phyloP scores from a whole-genome alignment of 1,140 invertebrate species.

The Bombus sibiricus region DNA sequence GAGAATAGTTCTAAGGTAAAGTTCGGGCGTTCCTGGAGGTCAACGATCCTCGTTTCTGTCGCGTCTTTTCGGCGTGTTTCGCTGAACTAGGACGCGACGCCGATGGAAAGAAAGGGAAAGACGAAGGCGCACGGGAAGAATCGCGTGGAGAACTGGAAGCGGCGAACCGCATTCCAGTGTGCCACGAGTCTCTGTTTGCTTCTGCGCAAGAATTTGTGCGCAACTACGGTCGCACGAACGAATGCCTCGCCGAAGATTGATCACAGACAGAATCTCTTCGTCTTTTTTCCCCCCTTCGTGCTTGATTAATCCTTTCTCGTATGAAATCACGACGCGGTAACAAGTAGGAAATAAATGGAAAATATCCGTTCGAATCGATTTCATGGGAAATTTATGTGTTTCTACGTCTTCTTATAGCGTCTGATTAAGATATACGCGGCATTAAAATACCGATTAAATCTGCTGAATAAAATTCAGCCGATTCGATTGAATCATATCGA shows the following conservation, averaged over 20 bases:
- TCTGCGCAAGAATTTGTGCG: slow-evolving; percentile 38
- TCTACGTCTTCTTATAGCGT: background rate
- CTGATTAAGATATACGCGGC: background rate
- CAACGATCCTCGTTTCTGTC: slow-evolving; percentile 3
- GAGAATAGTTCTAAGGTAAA: background rate
- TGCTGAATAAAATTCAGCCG: background rate
- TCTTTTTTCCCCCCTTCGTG: background rate
- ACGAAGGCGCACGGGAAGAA: slow-evolving; percentile 8
- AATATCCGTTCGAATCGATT: background rate
- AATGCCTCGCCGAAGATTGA: slow-evolving; percentile 6
- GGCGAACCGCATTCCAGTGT: slow-evolving; percentile 14
- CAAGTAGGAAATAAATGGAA: background rate
- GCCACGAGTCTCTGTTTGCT: slow-evolving; percentile 21
- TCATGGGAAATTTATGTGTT: background rate
- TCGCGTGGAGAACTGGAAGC: slow-evolving; percentile 40
- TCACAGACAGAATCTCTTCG: slow-evolving; percentile 4
- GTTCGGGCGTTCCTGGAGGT: background rate
- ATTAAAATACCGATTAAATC: background rate
- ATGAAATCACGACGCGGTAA: slow-evolving; percentile 9
- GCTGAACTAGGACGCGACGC: background rate
- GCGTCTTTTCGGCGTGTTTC: slow-evolving; percentile 13
- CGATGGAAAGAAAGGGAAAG: background rate
- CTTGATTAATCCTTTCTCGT: slow-evolving; percentile 21
- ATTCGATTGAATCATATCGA: background rate
- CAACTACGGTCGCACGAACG: slow-evolving; percentile 19